Evolutionary conservation across 2,113 vertebrate genomes (phyloP).

Genomic region (Malurus elegans): DNA sequence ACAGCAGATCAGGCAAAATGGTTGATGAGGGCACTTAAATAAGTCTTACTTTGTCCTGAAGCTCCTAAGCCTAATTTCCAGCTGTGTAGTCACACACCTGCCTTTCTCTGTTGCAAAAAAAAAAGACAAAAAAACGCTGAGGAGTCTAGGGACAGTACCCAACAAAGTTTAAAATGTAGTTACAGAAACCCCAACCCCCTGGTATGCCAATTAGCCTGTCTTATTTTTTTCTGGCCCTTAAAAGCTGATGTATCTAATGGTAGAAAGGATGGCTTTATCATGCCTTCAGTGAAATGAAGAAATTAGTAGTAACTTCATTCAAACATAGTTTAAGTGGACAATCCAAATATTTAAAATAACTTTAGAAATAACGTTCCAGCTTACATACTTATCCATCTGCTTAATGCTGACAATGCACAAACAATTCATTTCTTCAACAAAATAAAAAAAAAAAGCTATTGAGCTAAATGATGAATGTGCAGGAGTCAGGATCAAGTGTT

Average conservation of each 20-base stretch:
- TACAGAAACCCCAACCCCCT: neutral
- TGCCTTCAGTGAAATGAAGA: neutral
- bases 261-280: neutral
- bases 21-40: neutral
- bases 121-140: neutral
- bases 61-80: neutral
- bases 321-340: neutral
- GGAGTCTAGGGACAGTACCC: neutral
- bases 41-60: neutral
- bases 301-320: neutral
- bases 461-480: neutral
- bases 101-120: neutral
- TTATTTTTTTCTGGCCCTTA: neutral
- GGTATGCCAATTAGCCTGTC: neutral
- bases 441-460: neutral
- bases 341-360: conserved; percentile 35
- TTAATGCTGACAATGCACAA: conserved; percentile 7
- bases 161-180: neutral
- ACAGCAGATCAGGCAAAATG: neutral
- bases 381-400: neutral
- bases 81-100: neutral
- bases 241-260: neutral
- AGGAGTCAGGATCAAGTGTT: neutral
- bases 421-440: neutral
- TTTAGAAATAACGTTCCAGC: neutral